These are phyloP conservation scores for Gandaritis pyraliata DNA, from an alignment of 2,888 invertebrate genomes.

Conservation along the genomic window DNA sequence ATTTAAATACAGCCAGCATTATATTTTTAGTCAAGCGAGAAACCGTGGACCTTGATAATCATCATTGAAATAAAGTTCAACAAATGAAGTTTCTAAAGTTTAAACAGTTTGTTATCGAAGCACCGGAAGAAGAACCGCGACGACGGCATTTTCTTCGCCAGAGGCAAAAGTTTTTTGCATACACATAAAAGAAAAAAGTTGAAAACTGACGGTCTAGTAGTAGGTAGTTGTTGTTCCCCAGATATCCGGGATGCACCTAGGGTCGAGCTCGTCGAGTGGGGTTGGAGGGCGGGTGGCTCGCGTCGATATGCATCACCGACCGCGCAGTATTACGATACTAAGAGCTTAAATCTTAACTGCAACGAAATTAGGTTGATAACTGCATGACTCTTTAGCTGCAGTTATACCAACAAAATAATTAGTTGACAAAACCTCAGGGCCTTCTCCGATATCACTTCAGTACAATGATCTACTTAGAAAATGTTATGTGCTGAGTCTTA, in stretches of 20 bases:
- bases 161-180: slow-evolving; percentile 5
- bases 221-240: slow-evolving; percentile 22
- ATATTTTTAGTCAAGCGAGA: too few species aligned
- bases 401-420: too few species aligned
- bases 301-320: slow-evolving; percentile 57
- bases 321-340: slow-evolving; percentile 19
- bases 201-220: slow-evolving; percentile 7
- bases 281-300: slow-evolving; percentile 35
- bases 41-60: too few species aligned
- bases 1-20: too few species aligned
- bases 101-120: background rate
- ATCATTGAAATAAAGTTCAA: background rate
- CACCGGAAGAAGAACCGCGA: background rate
- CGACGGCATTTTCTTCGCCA: background rate
- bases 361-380: background rate
- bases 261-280: slow-evolving; percentile 21
- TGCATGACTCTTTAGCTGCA: background rate
- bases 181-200: background rate
- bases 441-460: too few species aligned
- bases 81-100: background rate
- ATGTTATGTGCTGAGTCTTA: background rate
- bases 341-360: background rate
- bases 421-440: too few species aligned
- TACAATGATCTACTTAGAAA: too few species aligned
- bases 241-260: slow-evolving; percentile 35